Conservation (phyloP, 2,113 vertebrate species). For the Hemichromis elongatus region DNA sequence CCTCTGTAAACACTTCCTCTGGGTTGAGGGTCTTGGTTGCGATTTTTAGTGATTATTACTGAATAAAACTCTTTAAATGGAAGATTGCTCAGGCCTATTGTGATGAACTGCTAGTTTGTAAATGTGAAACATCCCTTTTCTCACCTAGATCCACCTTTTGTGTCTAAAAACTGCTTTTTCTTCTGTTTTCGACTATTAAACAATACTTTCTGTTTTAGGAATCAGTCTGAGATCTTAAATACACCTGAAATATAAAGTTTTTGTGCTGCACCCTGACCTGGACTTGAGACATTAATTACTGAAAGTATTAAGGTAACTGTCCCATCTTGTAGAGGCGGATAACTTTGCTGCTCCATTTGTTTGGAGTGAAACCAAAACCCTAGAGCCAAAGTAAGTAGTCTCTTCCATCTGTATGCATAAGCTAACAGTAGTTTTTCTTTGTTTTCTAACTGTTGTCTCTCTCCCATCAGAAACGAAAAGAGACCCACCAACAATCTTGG, state of each 20-base stretch:
- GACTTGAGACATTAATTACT: not conserved
- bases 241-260: not conserved
- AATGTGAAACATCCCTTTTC: not conserved
- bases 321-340: constrained; percentile 52
- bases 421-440: not conserved
- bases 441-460: not conserved
- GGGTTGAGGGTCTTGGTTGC: not conserved
- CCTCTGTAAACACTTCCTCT: not conserved
- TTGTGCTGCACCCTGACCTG: not conserved
- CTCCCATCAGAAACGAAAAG: not conserved
- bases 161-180: not conserved
- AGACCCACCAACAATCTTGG: constrained; percentile 6
- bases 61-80: not conserved
- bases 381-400: not conserved
- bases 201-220: not conserved
- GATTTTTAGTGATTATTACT: not conserved
- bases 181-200: not conserved
- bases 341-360: constrained; percentile 36
- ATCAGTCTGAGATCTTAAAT: not conserved
- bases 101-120: not conserved
- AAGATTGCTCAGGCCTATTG: not conserved
- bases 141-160: not conserved
- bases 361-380: constrained; percentile 21
- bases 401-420: not conserved
- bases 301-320: not conserved